These are phyloP conservation scores for Diaphora mendica DNA, from an alignment of 2,888 invertebrate species.

Conservation along the genomic window DNA sequence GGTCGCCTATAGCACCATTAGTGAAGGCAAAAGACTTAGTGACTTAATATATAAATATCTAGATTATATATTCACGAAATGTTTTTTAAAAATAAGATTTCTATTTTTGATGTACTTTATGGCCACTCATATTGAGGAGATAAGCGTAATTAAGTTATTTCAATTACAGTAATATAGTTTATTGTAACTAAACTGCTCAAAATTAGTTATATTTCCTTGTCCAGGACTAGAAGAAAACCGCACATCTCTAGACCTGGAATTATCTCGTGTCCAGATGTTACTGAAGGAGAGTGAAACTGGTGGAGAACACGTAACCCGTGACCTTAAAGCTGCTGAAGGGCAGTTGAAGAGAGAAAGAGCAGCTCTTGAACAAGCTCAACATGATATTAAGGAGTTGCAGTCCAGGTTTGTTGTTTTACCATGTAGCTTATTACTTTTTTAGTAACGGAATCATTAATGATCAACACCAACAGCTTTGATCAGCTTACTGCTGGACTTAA, in stretches of 20 bases:
- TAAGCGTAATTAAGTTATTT: neutral
- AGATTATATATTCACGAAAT: no score
- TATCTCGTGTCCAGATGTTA: slow-evolving; percentile 89
- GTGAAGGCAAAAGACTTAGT: no score
- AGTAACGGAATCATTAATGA: neutral
- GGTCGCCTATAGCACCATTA: neutral
- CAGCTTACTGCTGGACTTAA: no score
- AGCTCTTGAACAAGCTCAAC: slow-evolving; percentile 89
- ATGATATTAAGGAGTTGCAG: slow-evolving; percentile 92
- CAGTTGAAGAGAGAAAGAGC: slow-evolving; percentile 90
- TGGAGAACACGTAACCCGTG: slow-evolving; percentile 91
- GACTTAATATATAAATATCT: no score
- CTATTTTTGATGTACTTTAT: neutral
- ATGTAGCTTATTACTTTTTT: neutral
- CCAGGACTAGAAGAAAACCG: slow-evolving; percentile 92
- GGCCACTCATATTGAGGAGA: neutral
- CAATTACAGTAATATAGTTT: neutral
- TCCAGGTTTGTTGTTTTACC: slow-evolving; percentile 71
- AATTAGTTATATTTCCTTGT: neutral
- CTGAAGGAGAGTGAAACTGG: slow-evolving; percentile 88
- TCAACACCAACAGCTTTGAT: neutral
- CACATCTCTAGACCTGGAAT: slow-evolving; percentile 90
- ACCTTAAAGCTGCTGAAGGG: slow-evolving; percentile 88
- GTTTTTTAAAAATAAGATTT: no score
- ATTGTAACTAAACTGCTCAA: neutral